Evolutionary conservation across 2,797 vertebrate genomes (phyloP), one percentile per base, ranked within the genome.

Genomic region (Meda fulgida): DNA sequence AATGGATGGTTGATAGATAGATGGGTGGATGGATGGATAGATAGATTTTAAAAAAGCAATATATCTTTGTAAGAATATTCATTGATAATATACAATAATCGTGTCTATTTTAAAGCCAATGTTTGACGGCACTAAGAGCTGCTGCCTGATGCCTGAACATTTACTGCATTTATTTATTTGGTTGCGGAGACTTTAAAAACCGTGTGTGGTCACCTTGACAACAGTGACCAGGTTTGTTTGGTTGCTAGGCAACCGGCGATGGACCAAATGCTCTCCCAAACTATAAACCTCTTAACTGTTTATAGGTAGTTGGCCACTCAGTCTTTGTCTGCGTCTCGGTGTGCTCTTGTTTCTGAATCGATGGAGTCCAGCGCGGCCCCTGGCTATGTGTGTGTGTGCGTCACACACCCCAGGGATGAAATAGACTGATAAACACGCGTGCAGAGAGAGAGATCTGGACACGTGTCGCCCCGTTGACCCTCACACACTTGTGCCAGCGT

Each of bases 151-250:
- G 26, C 26, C 21, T 53, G 31, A 26, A 76, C 14, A 26, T 19
- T 65, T 34, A 48, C 21, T 38, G 23, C 16, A 31, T 80, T 58
- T 73, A 36, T 75, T 63, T 71, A 31, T 79, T 36, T n/a, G 16
- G 14, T 34, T 77, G 60, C 23, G 51, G 23, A 46, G 36, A 66
- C 70, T 75, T 73, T 13, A 67, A 73, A 81, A 81, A 78, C 67
- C 63, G 48, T 85, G 55, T 80, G 10, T 65, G 63, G 84, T 93
- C 80, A 88, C 93, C 85, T 90, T 94, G 92, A 88, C 92, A 91
- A 93, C 93, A 16, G 80, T 89, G 88, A 85, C 86, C 85, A 77
- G 55, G 69, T 23, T 4, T 89, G 48, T 4, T 18, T 81, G 5
- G 91, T 94, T 93, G 90, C 93, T 89, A 91, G 80, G 90, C 79